Evolutionary conservation across 2,113 vertebrate species (phyloP).

Genomic region (Malaclemys terrapin): DNA sequence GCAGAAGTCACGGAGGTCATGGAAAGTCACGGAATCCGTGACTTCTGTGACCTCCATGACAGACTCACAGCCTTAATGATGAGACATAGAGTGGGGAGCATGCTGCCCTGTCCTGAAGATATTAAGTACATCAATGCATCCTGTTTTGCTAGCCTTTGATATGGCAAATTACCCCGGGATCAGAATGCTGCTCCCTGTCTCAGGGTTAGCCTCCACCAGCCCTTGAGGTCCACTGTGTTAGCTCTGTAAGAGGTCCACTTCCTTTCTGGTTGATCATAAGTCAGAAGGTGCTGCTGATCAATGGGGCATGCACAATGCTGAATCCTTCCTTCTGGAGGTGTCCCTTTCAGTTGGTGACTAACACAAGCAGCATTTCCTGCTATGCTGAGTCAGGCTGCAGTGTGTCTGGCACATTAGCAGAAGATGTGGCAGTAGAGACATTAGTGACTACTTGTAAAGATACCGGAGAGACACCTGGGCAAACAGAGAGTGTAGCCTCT

Average conservation of each 20-base stretch:
- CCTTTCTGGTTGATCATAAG: not conserved
- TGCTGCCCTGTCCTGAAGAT: not conserved
- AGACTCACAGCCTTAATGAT: too few relatives aligned
- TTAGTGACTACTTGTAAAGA: not conserved
- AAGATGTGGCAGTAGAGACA: not conserved
- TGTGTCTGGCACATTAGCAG: not conserved
- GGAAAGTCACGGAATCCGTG: too few relatives aligned
- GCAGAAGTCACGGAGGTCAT: too few relatives aligned
- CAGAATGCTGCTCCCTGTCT: not conserved
- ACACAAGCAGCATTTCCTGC: not conserved
- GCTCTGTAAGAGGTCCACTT: not conserved
- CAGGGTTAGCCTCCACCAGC: not conserved
- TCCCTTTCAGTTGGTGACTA: not conserved
- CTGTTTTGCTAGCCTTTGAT: not conserved
- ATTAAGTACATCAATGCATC: not conserved
- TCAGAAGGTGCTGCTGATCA: not conserved
- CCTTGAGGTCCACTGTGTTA: not conserved
- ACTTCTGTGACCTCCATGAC: too few relatives aligned
- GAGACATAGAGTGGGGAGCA: too few relatives aligned
- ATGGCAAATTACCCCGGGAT: not conserved
- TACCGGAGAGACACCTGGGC: not conserved
- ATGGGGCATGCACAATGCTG: not conserved
- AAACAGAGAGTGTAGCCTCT: not conserved
- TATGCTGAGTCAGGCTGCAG: not conserved
- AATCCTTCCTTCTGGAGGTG: not conserved